Percentiles rank a stretch among this genome's conserved stretches.
Conservation (phyloP, 2,797 vertebrate species). For the Limnodromus scolopaceus region DNA sequence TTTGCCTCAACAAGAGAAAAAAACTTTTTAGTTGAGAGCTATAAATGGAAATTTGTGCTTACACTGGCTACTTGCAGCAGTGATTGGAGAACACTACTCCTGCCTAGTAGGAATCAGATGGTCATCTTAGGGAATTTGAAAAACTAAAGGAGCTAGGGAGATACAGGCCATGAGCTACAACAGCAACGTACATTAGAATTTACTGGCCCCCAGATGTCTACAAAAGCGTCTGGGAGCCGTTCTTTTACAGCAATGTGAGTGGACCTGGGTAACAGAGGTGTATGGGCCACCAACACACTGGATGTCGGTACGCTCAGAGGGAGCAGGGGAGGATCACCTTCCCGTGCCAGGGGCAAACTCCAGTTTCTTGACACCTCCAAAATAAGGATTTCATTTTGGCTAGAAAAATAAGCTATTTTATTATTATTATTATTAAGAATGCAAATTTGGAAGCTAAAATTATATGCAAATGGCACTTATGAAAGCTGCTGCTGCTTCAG, state of each 20-base stretch:
- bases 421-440: neutral
- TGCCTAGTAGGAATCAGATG: neutral
- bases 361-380: neutral
- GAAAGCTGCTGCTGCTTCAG: neutral
- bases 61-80: neutral
- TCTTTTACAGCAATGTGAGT: neutral
- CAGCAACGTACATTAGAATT: neutral
- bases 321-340: no score
- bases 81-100: fast-evolving
- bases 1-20: conserved; percentile 2
- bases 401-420: neutral
- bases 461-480: neutral
- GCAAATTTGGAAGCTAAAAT: neutral
- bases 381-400: neutral
- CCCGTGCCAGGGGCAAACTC: neutral
- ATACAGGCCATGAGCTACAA: neutral
- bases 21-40: neutral
- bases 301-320: neutral
- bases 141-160: neutral
- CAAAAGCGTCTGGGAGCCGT: neutral
- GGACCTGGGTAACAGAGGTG: neutral
- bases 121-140: neutral
- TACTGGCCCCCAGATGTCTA: neutral
- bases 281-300: neutral
- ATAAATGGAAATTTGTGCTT: conserved; percentile 30